Evolutionary conservation across 2,113 vertebrate genomes (phyloP).

Genomic region (Agelaius tricolor): DNA sequence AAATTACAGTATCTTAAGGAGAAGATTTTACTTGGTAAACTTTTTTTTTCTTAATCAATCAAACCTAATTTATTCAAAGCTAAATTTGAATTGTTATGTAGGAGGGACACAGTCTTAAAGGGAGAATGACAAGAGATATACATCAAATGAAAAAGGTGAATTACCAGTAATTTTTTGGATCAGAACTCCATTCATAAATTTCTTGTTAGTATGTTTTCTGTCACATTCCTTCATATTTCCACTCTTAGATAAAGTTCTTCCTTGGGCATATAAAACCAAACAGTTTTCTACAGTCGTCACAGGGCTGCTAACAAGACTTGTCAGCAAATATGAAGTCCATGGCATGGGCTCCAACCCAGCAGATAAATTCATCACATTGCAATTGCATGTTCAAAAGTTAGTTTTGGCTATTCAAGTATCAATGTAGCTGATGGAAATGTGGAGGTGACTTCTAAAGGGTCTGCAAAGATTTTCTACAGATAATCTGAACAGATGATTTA

Average conservation of each 20-base stretch:
- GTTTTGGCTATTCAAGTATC: not conserved
- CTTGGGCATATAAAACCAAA: not conserved
- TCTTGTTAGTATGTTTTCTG: not conserved
- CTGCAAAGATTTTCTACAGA: not conserved
- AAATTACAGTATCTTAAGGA: not conserved
- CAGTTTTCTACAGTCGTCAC: not conserved
- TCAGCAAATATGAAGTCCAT: not conserved
- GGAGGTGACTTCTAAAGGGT: not conserved
- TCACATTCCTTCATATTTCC: not conserved
- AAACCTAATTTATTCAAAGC: not conserved
- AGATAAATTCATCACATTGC: not conserved
- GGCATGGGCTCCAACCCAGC: not conserved
- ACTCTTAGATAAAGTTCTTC: not conserved
- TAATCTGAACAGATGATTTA: not conserved
- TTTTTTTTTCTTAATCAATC: not conserved
- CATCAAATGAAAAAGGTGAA: not conserved
- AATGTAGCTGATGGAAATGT: not conserved
- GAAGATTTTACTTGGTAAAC: not conserved
- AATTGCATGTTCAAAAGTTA: not conserved
- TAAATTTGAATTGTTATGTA: not conserved
- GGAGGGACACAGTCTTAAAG: not conserved
- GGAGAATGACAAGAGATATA: not conserved
- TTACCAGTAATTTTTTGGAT: not conserved
- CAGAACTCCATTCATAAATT: not conserved
- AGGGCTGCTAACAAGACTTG: not conserved